A percentile compares a stretch with the other conserved stretches of the same genome.
These are phyloP conservation scores for Agrilus cyanescens DNA, from an alignment of 2,888 invertebrate genomes.

Conservation along the genomic window DNA sequence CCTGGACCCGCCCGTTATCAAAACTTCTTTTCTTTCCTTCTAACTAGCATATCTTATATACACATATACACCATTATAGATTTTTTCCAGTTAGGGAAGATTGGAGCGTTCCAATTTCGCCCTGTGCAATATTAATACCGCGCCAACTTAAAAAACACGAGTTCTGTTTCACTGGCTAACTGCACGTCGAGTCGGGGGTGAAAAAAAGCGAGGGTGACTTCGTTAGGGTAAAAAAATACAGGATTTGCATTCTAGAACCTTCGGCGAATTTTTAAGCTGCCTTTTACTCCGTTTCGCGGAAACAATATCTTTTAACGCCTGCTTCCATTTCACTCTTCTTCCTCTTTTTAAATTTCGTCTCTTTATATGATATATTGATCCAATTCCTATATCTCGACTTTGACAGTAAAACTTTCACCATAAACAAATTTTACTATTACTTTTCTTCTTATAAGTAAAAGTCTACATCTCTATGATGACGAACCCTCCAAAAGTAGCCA, in stretches of 20 bases:
- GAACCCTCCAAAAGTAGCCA: no score
- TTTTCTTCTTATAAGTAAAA: no score
- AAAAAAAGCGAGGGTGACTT: conserved; percentile 38
- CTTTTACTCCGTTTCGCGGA: background rate
- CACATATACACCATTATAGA: conserved; percentile 38
- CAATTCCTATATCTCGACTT: background rate
- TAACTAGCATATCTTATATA: conserved; percentile 39
- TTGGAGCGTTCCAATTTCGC: conserved; percentile 25
- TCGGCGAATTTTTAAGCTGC: conserved; percentile 24
- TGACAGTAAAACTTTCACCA: no score
- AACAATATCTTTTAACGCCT: background rate
- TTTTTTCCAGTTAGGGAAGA: conserved; percentile 37
- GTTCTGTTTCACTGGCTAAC: conserved; percentile 23
- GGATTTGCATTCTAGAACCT: conserved; percentile 36
- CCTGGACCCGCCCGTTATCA: conserved; percentile 23
- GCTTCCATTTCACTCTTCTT: conserved; percentile 3
- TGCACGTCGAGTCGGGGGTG: conserved; percentile 35
- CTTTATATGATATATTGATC: background rate
- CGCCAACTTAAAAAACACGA: conserved; percentile 21
- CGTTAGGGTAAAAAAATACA: conserved; percentile 38
- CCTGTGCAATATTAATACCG: conserved; percentile 22
- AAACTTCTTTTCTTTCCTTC: conserved; percentile 35
- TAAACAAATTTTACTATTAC: no score
- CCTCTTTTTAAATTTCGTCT: background rate
- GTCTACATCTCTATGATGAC: no score